phyloP scores from a whole-genome alignment of 2,797 vertebrate genomes.

The Chiloscyllium punctatum region DNA sequence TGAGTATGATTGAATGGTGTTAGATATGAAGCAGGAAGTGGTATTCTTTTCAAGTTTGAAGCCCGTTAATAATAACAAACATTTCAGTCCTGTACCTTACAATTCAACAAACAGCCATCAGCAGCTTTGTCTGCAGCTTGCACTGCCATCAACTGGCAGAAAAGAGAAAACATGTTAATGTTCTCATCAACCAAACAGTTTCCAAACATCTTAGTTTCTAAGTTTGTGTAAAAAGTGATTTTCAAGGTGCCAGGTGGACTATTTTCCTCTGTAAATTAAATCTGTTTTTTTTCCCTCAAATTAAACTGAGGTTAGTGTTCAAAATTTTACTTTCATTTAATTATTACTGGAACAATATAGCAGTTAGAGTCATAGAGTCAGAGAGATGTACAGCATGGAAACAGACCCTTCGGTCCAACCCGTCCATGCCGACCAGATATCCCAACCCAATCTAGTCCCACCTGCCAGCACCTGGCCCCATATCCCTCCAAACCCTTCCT shows the following conservation, averaged over 20 bases:
- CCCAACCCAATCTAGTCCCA: too few relatives aligned
- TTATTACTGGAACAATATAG: not conserved
- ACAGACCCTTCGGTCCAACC: too few relatives aligned
- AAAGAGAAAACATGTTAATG: not conserved
- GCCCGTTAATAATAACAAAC: not conserved
- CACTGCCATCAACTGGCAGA: conserved; percentile 3
- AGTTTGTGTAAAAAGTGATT: not conserved
- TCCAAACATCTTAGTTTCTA: not conserved
- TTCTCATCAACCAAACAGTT: not conserved
- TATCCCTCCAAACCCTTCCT: too few relatives aligned
- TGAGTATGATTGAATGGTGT: not conserved
- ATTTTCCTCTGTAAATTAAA: not conserved
- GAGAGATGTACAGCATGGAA: too few relatives aligned
- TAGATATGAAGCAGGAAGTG: not conserved
- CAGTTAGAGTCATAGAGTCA: too few relatives aligned
- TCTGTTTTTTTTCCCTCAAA: not conserved
- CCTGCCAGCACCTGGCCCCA: too few relatives aligned
- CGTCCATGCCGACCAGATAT: too few relatives aligned
- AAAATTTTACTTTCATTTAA: not conserved
- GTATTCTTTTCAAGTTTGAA: not conserved
- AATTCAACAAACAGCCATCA: not conserved
- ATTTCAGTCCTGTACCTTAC: not conserved
- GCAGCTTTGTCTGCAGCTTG: not conserved
- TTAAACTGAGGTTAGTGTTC: not conserved
- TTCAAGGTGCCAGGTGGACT: not conserved